phyloP scores from a whole-genome alignment of 2,888 invertebrate species.

The Nasonia oneida region DNA sequence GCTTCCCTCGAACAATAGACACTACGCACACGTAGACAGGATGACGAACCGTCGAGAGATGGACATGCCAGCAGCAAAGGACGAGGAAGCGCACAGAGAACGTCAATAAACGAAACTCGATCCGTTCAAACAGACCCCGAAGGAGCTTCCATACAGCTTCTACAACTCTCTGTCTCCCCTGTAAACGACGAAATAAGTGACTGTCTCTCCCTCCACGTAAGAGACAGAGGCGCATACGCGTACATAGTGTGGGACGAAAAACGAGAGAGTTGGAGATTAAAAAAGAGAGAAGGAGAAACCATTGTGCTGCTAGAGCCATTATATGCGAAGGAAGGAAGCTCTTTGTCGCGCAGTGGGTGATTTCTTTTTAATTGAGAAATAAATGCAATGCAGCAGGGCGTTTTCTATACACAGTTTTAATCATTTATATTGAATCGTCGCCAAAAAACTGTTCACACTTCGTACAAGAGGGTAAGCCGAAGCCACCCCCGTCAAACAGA shows the following conservation, averaged over 20 bases:
- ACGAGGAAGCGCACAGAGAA: slow-evolving; percentile 10
- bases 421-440: neutral
- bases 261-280: slow-evolving; percentile 29
- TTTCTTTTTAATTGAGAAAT: slow-evolving; percentile 21
- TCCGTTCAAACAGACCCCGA: slow-evolving; percentile 44
- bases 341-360: neutral
- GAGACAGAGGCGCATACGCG: neutral
- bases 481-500: neutral
- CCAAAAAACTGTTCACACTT: too few species aligned
- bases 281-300: neutral
- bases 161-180: neutral
- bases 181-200: slow-evolving; percentile 36
- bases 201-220: neutral
- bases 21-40: neutral
- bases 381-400: neutral
- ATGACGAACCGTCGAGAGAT: neutral
- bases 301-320: slow-evolving; percentile 31
- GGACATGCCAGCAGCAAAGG: too few species aligned
- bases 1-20: neutral
- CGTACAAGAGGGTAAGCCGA: neutral
- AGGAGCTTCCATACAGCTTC: neutral
- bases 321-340: slow-evolving; percentile 12
- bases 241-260: neutral
- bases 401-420: neutral
- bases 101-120: slow-evolving; percentile 57